A percentile compares a stretch with the other conserved stretches of the same genome.
Conservation (phyloP, 2,888 invertebrate species). For the Steinernema scapterisci region DNA sequence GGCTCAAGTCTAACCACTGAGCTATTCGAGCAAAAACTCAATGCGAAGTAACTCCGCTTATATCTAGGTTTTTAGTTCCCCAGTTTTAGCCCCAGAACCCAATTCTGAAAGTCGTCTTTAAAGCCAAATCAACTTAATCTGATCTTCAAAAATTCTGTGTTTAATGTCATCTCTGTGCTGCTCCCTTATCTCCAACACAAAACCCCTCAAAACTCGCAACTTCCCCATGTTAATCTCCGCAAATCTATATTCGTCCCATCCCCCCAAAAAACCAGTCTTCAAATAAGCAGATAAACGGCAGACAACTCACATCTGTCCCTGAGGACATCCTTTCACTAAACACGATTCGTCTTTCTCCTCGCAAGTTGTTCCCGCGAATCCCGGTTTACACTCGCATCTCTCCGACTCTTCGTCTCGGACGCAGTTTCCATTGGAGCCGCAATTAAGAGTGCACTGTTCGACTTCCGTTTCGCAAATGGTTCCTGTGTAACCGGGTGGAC, state of each 20-base stretch:
- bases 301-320: conserved; percentile 39
- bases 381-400: conserved; percentile 13
- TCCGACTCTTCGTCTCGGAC: background rate
- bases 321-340: conserved; percentile 39
- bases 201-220: too few species aligned
- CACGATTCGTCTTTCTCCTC: conserved; percentile 34
- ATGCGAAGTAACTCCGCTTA: too few species aligned
- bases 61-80: too few species aligned
- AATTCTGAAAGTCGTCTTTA: too few species aligned
- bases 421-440: background rate
- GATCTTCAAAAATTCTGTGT: too few species aligned
- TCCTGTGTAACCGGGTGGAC: conserved; percentile 52
- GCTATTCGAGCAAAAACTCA: too few species aligned
- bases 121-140: too few species aligned
- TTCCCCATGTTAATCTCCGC: background rate
- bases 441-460: conserved; percentile 34
- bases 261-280: conserved; percentile 45
- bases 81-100: too few species aligned
- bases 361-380: conserved; percentile 39
- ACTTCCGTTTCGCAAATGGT: conserved; percentile 42
- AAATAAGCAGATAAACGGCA: conserved; percentile 12
- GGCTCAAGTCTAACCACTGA: too few species aligned
- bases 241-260: conserved; percentile 32
- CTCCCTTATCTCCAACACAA: too few species aligned
- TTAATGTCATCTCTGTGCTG: too few species aligned